A percentile compares a stretch with the other conserved stretches of the same genome.
phyloP scores from a whole-genome alignment of 2,113 vertebrate genomes.

The Setophaga coronata region DNA sequence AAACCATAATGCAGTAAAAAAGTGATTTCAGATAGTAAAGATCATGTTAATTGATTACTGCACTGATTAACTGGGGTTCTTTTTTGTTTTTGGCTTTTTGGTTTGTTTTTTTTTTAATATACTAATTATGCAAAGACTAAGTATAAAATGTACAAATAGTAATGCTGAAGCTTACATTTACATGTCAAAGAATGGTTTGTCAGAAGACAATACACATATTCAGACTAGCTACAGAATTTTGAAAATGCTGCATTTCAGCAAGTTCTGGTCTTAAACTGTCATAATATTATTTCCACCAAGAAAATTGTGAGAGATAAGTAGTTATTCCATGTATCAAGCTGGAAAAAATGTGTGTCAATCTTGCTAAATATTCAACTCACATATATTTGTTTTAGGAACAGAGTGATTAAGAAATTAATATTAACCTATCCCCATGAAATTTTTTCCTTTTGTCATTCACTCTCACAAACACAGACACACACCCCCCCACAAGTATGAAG shows the following conservation, averaged over 20 bases:
- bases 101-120: background rate
- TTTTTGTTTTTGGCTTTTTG: too few species aligned
- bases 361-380: background rate
- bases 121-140: background rate
- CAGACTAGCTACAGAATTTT: background rate
- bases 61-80: fast-evolving
- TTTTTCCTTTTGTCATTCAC: background rate
- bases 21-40: background rate
- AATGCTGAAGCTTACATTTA: background rate
- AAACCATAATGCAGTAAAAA: background rate
- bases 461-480: too few species aligned
- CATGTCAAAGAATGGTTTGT: background rate
- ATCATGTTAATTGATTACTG: background rate
- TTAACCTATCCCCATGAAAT: background rate
- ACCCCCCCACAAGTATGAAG: background rate
- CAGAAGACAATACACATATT: background rate
- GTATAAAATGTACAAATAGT: background rate
- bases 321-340: background rate
- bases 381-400: background rate
- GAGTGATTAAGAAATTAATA: background rate
- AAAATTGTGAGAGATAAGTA: background rate
- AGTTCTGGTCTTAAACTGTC: background rate
- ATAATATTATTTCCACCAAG: background rate
- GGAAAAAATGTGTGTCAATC: background rate
- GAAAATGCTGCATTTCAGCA: background rate